These are phyloP conservation scores for Chrysolina haemoptera DNA, from an alignment of 2,888 invertebrate genomes.

Conservation along the genomic window DNA sequence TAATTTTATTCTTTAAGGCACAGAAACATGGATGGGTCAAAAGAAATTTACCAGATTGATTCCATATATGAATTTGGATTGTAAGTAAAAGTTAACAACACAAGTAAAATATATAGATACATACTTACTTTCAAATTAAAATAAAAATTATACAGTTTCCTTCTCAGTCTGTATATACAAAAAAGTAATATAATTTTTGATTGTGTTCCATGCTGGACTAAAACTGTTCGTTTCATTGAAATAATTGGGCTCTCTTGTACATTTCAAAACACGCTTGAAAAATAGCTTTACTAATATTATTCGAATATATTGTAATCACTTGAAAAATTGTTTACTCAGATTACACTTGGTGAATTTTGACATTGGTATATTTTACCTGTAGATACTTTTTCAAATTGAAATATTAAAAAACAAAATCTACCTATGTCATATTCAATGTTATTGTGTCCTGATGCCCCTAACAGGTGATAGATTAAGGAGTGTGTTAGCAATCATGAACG, in stretches of 20 bases:
- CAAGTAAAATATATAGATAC: no score
- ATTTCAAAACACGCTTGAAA: constrained; percentile 4
- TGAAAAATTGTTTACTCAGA: not conserved
- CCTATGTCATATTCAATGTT: not conserved
- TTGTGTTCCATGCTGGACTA: not conserved
- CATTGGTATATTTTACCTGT: constrained; percentile 5
- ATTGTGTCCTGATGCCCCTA: constrained; percentile 6
- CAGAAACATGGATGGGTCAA: no score
- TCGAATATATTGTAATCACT: not conserved
- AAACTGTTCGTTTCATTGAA: not conserved
- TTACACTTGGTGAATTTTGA: constrained; percentile 6
- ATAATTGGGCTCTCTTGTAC: not conserved
- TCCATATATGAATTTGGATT: no score
- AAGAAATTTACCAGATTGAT: no score
- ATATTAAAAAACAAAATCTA: not conserved
- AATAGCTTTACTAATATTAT: constrained; percentile 3
- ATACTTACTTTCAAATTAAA: no score
- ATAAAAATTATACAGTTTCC: not conserved
- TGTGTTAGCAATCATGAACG: constrained; percentile 51
- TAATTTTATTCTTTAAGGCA: no score
- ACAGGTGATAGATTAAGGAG: constrained; percentile 25
- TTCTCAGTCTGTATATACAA: not conserved
- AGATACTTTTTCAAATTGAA: constrained; percentile 23
- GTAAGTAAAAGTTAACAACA: no score
- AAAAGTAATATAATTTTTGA: not conserved